phyloP scores from a whole-genome alignment of 1,140 invertebrate genomes.

The Chymomyza costata region DNA sequence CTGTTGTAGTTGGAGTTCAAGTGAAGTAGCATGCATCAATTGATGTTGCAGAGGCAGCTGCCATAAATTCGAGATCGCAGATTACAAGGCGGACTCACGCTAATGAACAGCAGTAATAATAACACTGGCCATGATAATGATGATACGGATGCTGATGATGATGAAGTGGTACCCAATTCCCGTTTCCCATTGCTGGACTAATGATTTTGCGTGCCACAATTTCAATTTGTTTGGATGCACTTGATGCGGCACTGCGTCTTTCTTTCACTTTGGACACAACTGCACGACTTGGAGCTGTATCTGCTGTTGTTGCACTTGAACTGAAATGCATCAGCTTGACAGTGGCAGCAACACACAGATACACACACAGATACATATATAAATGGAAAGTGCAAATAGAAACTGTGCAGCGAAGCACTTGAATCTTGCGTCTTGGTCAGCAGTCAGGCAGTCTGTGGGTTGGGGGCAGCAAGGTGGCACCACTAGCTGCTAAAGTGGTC shows the following conservation, averaged over 20 bases:
- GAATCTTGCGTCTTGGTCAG: conserved; percentile 2
- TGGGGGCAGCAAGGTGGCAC: conserved; percentile 11
- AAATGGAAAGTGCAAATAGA: conserved; percentile 73
- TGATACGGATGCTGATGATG: conserved; percentile 33
- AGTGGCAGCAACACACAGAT: conserved; percentile 14
- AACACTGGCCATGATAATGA: conserved; percentile 68
- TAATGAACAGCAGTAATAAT: too few species aligned
- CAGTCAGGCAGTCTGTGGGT: conserved; percentile 2
- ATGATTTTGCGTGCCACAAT: conserved; percentile 69
- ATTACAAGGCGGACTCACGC: conserved; percentile 51
- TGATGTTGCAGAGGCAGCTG: conserved; percentile 20
- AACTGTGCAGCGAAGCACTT: conserved; percentile 34
- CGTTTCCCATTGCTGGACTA: conserved; percentile 20
- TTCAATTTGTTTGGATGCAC: conserved; percentile 66
- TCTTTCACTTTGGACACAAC: conserved; percentile 61
- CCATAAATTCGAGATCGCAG: conserved; percentile 29
- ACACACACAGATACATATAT: conserved; percentile 16
- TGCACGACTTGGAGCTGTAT: conserved; percentile 33
- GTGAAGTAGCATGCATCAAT: conserved; percentile 13
- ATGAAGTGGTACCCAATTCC: too few species aligned
- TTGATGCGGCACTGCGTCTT: conserved; percentile 23
- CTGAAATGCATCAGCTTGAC: conserved; percentile 60
- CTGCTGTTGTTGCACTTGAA: conserved; percentile 55
- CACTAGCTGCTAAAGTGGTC: neutral
- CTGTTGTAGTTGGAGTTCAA: too few species aligned